Evolutionary conservation across 2,113 vertebrate genomes (phyloP).

Genomic region (Hemibagrus wyckioides): DNA sequence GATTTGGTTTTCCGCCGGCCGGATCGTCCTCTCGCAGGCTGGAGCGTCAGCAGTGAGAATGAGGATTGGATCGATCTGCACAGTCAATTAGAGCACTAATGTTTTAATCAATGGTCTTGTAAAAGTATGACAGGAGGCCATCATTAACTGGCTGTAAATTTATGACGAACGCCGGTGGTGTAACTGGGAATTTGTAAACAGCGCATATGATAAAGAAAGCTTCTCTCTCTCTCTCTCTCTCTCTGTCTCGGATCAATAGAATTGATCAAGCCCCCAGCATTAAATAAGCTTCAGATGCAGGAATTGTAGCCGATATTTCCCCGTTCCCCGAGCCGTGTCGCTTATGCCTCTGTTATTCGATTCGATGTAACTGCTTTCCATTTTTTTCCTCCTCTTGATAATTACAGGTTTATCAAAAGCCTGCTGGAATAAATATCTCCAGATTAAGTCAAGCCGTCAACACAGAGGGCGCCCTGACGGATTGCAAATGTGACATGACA

Average conservation of each 20-base stretch:
- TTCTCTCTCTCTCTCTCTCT: conserved; percentile 25
- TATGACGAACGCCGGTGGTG: conserved; percentile 54
- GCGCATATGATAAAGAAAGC: conserved; percentile 55
- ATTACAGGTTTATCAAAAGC: conserved; percentile 44
- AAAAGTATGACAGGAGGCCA: conserved; percentile 57
- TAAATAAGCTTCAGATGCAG: conserved; percentile 54
- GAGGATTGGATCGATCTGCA: conserved; percentile 52
- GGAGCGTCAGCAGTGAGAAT: conserved; percentile 15
- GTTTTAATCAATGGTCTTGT: conserved; percentile 63
- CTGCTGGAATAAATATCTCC: neutral
- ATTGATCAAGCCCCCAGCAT: conserved; percentile 57
- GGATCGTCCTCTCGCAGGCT: conserved; percentile 2
- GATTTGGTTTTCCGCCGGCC: neutral
- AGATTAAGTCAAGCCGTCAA: conserved; percentile 8
- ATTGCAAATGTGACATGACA: conserved; percentile 3
- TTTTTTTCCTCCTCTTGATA: neutral
- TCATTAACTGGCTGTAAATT: conserved; percentile 56
- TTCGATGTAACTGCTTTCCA: neutral
- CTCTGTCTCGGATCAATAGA: conserved; percentile 47
- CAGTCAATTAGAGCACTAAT: conserved; percentile 62
- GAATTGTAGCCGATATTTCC: conserved; percentile 41
- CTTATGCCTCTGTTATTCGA: conserved; percentile 14
- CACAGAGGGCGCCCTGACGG: neutral
- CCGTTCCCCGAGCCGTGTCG: conserved; percentile 20
- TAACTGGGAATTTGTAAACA: conserved; percentile 62